Conservation (phyloP, 2,113 vertebrate genomes). For the Eublepharis macularius region DNA sequence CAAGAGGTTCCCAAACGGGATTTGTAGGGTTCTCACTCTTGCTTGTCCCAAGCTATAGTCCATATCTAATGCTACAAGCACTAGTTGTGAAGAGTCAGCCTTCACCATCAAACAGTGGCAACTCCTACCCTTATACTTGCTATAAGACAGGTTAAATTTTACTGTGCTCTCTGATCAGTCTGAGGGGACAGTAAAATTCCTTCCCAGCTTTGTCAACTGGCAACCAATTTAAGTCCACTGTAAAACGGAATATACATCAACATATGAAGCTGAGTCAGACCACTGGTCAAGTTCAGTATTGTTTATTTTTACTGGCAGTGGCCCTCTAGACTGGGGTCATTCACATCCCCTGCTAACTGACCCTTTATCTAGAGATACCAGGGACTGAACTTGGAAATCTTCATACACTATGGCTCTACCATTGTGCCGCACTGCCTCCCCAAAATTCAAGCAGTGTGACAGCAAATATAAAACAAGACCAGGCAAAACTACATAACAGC, state of each 20-base stretch:
- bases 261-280: no score
- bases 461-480: background rate
- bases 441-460: background rate
- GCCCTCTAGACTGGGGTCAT: no score
- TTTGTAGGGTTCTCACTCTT: no score
- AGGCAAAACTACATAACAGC: background rate
- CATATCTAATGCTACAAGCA: background rate
- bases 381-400: no score
- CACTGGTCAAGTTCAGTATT: no score
- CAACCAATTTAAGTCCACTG: background rate
- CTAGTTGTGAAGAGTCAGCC: background rate
- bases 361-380: no score
- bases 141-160: background rate
- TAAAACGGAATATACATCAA: no score
- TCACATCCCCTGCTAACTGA: no score
- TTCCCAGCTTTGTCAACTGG: background rate
- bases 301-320: no score
- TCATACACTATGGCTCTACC: no score
- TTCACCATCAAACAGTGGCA: background rate
- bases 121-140: background rate
- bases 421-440: no score
- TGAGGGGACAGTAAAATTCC: background rate
- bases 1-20: no score
- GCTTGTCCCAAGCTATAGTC: background rate
- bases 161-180: background rate